Percentiles rank a stretch among this genome's conserved stretches.
These are phyloP conservation scores for Ptychodera flava DNA, from an alignment of 35 echinoderm and acorn worm genomes.

Conservation along the genomic window DNA sequence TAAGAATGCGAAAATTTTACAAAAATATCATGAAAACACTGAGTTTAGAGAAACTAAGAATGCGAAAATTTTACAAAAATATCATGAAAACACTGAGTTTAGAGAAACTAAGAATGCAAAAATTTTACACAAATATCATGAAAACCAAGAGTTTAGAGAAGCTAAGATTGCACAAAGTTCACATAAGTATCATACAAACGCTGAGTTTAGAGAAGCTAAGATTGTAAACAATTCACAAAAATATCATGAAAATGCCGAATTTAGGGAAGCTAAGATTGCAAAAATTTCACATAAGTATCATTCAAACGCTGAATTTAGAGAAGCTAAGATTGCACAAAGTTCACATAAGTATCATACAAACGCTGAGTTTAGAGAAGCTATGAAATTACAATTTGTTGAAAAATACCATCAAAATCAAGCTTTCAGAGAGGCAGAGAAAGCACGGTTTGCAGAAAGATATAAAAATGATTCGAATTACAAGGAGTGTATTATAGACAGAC, in stretches of 20 bases:
- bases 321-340: not conserved
- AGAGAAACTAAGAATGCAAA: too few relatives aligned
- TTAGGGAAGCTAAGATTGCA: too few relatives aligned
- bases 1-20: not conserved
- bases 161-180: too few relatives aligned
- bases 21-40: not conserved
- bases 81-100: too few relatives aligned
- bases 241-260: too few relatives aligned
- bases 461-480: not conserved
- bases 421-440: not conserved
- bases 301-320: not conserved
- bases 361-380: not conserved
- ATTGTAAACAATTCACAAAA: too few relatives aligned
- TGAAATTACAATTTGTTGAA: not conserved
- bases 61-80: too few relatives aligned
- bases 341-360: not conserved
- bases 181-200: too few relatives aligned
- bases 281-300: not conserved
- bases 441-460: constrained; percentile 11
- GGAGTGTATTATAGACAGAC: not conserved
- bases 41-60: too few relatives aligned
- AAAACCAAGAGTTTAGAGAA: not conserved
- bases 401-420: not conserved
- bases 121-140: too few relatives aligned
- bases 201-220: too few relatives aligned